phyloP scores from a whole-genome alignment of 53 echinoderm and acorn worm species.

The Luidia sarsii region DNA sequence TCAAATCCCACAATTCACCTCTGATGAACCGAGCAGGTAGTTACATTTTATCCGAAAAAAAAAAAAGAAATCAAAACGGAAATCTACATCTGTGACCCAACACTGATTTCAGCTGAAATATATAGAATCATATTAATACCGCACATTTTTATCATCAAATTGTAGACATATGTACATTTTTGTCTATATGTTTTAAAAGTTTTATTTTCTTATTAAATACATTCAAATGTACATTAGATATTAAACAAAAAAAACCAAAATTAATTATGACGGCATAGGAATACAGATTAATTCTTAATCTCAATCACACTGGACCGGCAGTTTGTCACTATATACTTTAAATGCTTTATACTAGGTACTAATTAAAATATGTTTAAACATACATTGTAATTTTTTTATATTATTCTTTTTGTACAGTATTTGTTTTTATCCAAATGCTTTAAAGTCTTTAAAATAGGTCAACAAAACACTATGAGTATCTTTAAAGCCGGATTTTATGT shows the following conservation, averaged over 20 bases:
- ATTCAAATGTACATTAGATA: constrained; percentile 34
- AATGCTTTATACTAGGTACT: background rate
- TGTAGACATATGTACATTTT: constrained; percentile 35
- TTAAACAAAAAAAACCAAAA: background rate
- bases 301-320: constrained; percentile 38
- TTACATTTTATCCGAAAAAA: background rate
- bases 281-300: background rate
- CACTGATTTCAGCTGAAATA: constrained; percentile 48
- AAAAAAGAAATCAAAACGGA: background rate
- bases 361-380: background rate
- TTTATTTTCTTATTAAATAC: constrained; percentile 37
- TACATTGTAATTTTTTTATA: too few relatives aligned
- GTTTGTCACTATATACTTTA: constrained; percentile 21
- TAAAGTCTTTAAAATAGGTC: too few relatives aligned
- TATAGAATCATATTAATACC: constrained; percentile 21
- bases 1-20: too few relatives aligned
- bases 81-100: constrained; percentile 24
- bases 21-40: background rate
- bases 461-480: too few relatives aligned
- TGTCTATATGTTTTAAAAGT: background rate
- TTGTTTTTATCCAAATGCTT: too few relatives aligned
- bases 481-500: too few relatives aligned
- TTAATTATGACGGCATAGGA: constrained; percentile 10
- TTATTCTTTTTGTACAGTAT: too few relatives aligned
- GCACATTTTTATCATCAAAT: constrained; percentile 12